Conservation (phyloP, 37 sponge, comb jelly and placozoan species). For the Axinella damicornis region DNA sequence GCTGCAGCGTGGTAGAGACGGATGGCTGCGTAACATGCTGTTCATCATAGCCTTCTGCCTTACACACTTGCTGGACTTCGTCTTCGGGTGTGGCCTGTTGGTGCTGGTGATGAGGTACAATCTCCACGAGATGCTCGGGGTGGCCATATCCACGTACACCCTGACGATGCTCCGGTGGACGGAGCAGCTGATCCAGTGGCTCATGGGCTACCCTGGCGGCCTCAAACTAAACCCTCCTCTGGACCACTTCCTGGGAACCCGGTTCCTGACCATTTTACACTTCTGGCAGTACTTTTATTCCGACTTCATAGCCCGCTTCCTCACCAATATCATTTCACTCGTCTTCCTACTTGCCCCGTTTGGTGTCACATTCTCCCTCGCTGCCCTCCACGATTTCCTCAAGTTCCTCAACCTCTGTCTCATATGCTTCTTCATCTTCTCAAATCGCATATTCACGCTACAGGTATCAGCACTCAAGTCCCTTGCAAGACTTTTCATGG, state of each 20-base stretch:
- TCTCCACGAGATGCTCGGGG: not conserved
- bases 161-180: slow-evolving; percentile 27
- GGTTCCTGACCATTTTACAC: slow-evolving; percentile 25
- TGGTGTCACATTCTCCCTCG: slow-evolving; percentile 48
- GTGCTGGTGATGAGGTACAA: not conserved
- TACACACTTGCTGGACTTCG: slow-evolving; percentile 9
- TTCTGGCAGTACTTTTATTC: slow-evolving; percentile 52
- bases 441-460: slow-evolving; percentile 36
- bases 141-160: slow-evolving; percentile 21
- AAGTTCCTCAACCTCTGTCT: slow-evolving; percentile 64
- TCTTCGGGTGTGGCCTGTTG: not conserved
- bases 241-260: slow-evolving; percentile 48
- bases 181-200: slow-evolving; percentile 48
- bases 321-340: not conserved
- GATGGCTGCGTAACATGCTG: no score
- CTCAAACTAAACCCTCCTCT: slow-evolving; percentile 85
- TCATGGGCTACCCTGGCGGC: slow-evolving; percentile 79
- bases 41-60: no score
- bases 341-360: slow-evolving; percentile 13
- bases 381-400: slow-evolving; percentile 70
- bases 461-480: slow-evolving; percentile 68
- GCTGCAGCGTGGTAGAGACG: no score
- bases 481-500: slow-evolving; percentile 77
- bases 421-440: slow-evolving; percentile 66
- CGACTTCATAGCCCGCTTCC: slow-evolving; percentile 22